Evolutionary conservation across 2,888 invertebrate genomes (phyloP), one percentile per base, ranked within the genome.

Genomic region (Calliscelio sp.): DNA sequence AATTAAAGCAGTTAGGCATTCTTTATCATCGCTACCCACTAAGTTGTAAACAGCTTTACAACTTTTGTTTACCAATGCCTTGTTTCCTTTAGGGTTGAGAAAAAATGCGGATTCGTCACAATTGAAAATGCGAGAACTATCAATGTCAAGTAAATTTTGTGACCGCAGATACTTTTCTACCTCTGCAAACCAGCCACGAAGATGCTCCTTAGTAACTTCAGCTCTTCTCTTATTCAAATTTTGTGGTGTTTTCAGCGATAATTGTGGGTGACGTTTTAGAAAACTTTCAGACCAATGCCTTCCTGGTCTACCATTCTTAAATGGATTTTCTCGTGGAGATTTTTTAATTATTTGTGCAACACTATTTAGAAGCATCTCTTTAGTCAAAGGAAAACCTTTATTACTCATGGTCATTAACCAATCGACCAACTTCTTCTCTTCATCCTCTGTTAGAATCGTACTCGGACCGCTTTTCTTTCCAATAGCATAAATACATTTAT

Each of bases 31-130:
- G 28, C 55, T 57, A 51, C 53, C 28, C 7, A 73, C 59, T 4
- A 73, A 32, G 14, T 75, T 59, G 18, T 84, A 53, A 8, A 84
- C 78, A n/a, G 78, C 46, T 49, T 83, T 81, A 6, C 81, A 81
- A 8, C 90, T 91, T 88, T 89, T 91, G 84, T 82, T 87, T 2
- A 84, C 88, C 18, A 93, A 63, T 18, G 92, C 92, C 66, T 87
- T 86, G 16, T 88, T 85, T 1, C 86, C 86, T 79, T 89, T 89
- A 18, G 89, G 90, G 22, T 71, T 55, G n/a, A 89, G 81, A 71
- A 80, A 88, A 81, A 90, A 68, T 3, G 65, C 68, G 18, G 73
- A 65, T 73, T 85, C 85, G 53, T 84, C 75, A 11, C 83, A 81
- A 74, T 91, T 91, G 63, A 90, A 90, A 22, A 90, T 85, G 74